Percentiles rank a stretch among this genome's conserved stretches.
Evolutionary conservation across 2,113 vertebrate species (phyloP).

Genomic region (Riparia riparia): DNA sequence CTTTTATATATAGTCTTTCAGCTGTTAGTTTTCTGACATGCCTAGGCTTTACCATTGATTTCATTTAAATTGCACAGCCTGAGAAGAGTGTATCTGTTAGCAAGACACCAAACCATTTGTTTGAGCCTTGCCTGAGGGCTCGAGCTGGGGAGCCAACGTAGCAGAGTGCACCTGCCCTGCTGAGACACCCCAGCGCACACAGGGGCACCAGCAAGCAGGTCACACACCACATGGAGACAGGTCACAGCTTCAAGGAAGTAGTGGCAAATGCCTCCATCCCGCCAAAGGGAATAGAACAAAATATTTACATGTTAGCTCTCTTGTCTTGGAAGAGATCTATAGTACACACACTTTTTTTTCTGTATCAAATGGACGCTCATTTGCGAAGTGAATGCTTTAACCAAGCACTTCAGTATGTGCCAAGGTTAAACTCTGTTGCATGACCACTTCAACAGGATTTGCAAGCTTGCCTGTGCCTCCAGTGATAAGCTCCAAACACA

Average conservation of each 20-base stretch:
- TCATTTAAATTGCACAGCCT: neutral
- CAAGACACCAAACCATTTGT: neutral
- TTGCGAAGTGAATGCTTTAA: neutral
- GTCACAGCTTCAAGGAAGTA: neutral
- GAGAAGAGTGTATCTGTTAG: neutral
- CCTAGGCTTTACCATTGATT: neutral
- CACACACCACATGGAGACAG: neutral
- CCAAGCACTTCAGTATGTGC: neutral
- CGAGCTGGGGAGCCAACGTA: rapidly evolving
- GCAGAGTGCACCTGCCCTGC: neutral
- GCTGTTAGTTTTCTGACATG: neutral
- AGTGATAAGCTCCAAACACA: neutral
- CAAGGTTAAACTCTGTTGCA: neutral
- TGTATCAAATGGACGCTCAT: neutral
- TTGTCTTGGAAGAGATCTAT: neutral
- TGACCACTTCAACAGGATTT: neutral
- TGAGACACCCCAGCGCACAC: neutral
- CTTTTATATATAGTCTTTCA: neutral
- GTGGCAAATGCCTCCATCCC: neutral
- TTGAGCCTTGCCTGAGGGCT: neutral
- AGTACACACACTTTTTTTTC: neutral
- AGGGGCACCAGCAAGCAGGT: neutral
- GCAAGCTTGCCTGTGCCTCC: neutral
- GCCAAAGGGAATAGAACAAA: neutral
- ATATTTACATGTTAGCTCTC: neutral